Evolutionary conservation across 2,113 vertebrate species (phyloP).

Genomic region (Scartelaos histophorus): DNA sequence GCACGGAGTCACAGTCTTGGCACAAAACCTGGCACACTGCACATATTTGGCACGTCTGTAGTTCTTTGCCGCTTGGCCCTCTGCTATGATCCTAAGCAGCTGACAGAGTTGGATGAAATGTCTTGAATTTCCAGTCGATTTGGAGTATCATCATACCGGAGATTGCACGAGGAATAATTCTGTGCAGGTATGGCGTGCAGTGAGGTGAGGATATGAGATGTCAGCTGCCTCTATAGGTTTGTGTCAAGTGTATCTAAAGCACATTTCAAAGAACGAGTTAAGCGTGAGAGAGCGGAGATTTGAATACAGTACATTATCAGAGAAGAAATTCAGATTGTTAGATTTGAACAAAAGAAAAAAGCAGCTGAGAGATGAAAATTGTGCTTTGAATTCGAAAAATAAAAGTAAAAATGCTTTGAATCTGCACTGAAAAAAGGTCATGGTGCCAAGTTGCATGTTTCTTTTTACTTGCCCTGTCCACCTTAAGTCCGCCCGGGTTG

Average conservation of each 20-base stretch:
- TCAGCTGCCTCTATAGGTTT: background rate
- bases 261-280: background rate
- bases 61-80: background rate
- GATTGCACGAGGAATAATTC: background rate
- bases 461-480: no score
- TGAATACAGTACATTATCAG: background rate
- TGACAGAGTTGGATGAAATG: background rate
- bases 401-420: no score
- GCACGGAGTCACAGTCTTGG: background rate
- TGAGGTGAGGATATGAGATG: background rate
- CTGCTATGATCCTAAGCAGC: conserved; percentile 2
- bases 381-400: background rate
- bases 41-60: background rate
- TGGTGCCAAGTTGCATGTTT: no score
- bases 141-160: background rate
- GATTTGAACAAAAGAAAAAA: background rate
- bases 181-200: background rate
- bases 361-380: background rate
- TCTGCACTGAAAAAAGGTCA: no score
- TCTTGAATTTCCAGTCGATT: background rate
- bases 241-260: background rate
- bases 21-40: background rate
- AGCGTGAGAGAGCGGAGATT: no score
- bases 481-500: no score
- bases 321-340: background rate